Evolutionary conservation across 2,888 invertebrate species (phyloP).

Genomic region (Cylloceria caligata): DNA sequence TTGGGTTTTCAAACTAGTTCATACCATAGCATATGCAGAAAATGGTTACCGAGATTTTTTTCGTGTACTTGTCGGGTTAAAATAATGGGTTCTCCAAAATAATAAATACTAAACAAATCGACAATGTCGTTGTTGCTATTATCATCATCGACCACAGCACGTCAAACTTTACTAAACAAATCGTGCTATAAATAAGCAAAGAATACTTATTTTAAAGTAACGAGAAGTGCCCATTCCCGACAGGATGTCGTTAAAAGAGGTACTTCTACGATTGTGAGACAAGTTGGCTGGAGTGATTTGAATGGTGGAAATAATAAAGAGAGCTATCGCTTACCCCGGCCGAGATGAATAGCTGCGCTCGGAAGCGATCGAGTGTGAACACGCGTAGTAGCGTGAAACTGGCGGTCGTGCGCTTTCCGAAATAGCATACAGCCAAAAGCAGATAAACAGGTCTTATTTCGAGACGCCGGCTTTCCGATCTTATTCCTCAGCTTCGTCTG

Average conservation of each 20-base stretch:
- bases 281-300: constrained; percentile 5
- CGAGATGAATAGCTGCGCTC: constrained; percentile 42
- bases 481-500: constrained; percentile 67
- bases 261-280: constrained; percentile 1
- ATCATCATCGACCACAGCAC: no score
- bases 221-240: background rate
- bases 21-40: no score
- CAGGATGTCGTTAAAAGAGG: background rate
- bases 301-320: constrained; percentile 26
- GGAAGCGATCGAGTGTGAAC: constrained; percentile 51
- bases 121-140: no score
- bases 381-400: constrained; percentile 73
- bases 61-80: no score
- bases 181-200: background rate
- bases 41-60: no score
- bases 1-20: no score
- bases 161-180: no score
- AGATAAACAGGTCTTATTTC: constrained; percentile 82
- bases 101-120: no score
- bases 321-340: constrained; percentile 32
- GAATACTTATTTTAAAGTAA: background rate
- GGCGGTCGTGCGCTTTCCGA: constrained; percentile 75
- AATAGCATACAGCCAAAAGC: constrained; percentile 78
- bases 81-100: no score
- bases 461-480: constrained; percentile 74